Base-by-base conservation (phyloP, 1,140 invertebrate species). In the Cyclargus thomasi region DNA sequence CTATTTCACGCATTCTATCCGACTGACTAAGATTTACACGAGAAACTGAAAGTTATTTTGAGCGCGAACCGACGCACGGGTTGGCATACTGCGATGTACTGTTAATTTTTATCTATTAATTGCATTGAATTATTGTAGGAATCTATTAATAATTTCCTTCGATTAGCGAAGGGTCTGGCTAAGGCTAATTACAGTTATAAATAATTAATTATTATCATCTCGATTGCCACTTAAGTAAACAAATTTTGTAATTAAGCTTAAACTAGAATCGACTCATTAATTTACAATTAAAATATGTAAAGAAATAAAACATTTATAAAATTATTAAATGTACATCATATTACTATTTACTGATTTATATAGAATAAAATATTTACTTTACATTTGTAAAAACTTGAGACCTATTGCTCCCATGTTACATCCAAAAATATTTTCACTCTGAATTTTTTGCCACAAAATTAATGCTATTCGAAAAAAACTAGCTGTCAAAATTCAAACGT, bases 1-100 rank as follows among this genome's bases (percentile, higher is more conserved):
- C 96, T 79, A 98, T 98, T 95, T 98, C 97, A 88, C 97, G 94
- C 97, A 98, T 98, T 86, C 92, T 94, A 57, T 59, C 39, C 39
- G 39, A 47, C 39, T 47, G 14, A 47, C 39, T n/a, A 11, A 3
- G 39, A 47, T 47, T 11, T 47, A 16, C 39, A 16, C 39, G 39
- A 73, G 70, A 72, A 68, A 59, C 67, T 67, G 63, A 65, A 47
- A 62, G 74, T 74, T 80, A 79, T 78, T 81, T 77, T 76, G 64
- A 73, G 77, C 71, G 53, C 23, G 62, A 62, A 47, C 53, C 16
- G 63, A 55, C 75, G 74, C 70, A 71, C 73, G 71, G 53, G n/a
- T 66, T 36, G 55, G 55, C 55, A 59, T 22, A 18, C 20, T 59
- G 18, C 55, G 55, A 59, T 59, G 20, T 59, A 20, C 55, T 59